Percentiles rank a stretch among this genome's conserved stretches.
These are phyloP conservation scores for Rhombomys opimus DNA, from an alignment of 2,113 vertebrate genomes.

Conservation along the genomic window DNA sequence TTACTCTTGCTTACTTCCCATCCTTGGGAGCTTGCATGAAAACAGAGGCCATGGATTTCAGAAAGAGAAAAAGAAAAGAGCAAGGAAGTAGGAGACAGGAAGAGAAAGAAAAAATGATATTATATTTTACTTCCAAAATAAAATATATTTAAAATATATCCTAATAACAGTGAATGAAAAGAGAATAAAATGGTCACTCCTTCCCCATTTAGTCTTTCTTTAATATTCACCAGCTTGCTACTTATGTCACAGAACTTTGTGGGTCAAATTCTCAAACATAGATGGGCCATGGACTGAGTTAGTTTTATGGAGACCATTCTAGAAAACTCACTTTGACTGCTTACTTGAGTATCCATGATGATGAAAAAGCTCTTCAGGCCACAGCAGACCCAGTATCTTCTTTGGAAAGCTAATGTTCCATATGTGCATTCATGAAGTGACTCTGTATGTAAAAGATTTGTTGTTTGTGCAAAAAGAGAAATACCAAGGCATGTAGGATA, in stretches of 20 bases:
- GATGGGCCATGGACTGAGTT: background rate
- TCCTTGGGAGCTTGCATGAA: background rate
- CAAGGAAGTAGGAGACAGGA: background rate
- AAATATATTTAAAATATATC: background rate
- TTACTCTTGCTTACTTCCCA: background rate
- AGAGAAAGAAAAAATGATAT: background rate
- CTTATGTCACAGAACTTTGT: background rate
- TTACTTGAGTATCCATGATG: background rate
- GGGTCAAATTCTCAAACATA: background rate
- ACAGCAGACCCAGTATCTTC: background rate
- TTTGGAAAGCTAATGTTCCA: background rate
- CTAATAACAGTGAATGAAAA: background rate
- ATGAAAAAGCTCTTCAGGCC: background rate
- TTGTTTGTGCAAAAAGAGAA: background rate
- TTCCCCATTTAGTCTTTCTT: background rate
- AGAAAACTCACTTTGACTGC: background rate
- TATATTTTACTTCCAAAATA: background rate
- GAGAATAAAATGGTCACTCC: background rate
- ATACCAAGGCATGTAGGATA: background rate
- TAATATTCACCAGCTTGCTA: background rate
- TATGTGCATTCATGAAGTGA: background rate
- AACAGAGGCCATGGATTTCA: background rate
- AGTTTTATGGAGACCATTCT: background rate
- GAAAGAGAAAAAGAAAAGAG: background rate
- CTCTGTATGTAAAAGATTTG: background rate